phyloP scores from a whole-genome alignment of 2,797 vertebrate genomes.

The Fringilla coelebs region DNA sequence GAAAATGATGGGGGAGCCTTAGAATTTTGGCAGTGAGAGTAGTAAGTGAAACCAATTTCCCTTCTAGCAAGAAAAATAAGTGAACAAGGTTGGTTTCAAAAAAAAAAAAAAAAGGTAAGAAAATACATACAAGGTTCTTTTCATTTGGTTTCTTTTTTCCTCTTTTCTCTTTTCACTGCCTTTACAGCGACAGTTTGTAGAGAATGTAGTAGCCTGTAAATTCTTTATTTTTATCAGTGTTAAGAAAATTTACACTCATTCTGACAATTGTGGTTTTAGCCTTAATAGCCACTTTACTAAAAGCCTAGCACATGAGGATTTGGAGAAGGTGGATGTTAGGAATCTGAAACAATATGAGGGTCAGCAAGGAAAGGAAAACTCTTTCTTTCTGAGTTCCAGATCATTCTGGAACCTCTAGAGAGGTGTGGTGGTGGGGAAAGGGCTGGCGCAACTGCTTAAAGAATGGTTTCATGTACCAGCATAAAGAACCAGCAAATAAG shows the following conservation, averaged over 20 bases:
- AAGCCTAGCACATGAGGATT: background rate
- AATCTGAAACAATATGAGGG: background rate
- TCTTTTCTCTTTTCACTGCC: no score
- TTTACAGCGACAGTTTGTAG: background rate
- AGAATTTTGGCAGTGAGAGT: background rate
- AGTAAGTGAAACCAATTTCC: background rate
- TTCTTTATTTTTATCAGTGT: background rate
- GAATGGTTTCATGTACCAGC: background rate
- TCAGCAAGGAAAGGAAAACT: background rate
- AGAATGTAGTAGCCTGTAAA: background rate
- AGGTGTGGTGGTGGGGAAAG: rapidly evolving
- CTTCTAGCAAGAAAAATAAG: background rate
- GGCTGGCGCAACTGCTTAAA: background rate
- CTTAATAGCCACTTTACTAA: background rate
- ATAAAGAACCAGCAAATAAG: background rate
- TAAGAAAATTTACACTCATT: background rate
- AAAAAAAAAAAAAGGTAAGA: background rate
- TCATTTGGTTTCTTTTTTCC: rapidly evolving
- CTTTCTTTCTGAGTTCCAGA: background rate
- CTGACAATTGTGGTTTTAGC: background rate
- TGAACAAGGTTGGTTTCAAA: background rate
- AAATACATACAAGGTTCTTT: background rate
- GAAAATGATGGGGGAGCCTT: background rate
- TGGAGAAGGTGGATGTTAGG: background rate
- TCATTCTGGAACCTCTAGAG: background rate